Conservation (phyloP, 2,113 vertebrate species). For the Thalassarche chlororhynchos region DNA sequence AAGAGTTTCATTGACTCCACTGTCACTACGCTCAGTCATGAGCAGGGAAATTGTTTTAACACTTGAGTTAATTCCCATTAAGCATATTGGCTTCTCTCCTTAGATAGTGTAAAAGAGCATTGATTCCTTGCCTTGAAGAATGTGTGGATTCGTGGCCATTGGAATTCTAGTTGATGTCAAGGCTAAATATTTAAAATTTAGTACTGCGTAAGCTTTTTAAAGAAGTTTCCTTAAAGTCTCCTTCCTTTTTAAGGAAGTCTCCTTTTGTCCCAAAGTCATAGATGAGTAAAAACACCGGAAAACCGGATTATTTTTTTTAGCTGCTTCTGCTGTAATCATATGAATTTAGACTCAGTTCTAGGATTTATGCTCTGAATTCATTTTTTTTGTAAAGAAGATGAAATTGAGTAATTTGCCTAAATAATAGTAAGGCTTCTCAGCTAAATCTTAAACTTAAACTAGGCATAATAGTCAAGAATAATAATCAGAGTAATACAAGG, state of each 20-base stretch:
- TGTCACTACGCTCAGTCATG: accelerated
- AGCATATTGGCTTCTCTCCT: background rate
- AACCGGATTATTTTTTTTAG: background rate
- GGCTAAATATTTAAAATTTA: background rate
- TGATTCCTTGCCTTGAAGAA: background rate
- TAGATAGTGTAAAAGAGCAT: background rate
- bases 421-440: background rate
- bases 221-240: background rate
- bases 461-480: background rate
- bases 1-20: background rate
- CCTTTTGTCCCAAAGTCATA: background rate
- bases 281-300: background rate
- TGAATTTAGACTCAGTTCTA: background rate
- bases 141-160: background rate
- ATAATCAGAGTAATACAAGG: background rate
- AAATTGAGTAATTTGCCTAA: background rate
- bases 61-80: background rate
- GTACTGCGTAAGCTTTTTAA: background rate
- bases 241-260: background rate
- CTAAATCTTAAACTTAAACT: background rate
- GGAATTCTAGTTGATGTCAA: background rate
- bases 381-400: background rate
- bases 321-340: background rate
- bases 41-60: background rate
- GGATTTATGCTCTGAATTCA: background rate